Evolutionary conservation across 2,113 vertebrate species (phyloP).

Genomic region (Turdus rufiventris): DNA sequence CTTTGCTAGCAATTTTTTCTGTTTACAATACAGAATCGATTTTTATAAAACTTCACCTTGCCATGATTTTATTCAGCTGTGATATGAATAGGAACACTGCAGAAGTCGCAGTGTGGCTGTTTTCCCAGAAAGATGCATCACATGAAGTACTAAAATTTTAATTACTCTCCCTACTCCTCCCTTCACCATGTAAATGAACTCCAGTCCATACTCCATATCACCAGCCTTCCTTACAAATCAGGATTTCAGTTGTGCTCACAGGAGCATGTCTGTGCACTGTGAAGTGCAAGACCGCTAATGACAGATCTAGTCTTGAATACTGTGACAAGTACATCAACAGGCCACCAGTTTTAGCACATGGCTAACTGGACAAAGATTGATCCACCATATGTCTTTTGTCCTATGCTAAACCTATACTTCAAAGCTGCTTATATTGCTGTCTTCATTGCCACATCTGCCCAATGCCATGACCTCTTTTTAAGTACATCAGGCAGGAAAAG

Average conservation of each 20-base stretch:
- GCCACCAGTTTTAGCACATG: background rate
- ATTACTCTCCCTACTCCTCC: background rate
- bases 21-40: background rate
- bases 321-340: background rate
- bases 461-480: background rate
- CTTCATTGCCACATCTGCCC: background rate
- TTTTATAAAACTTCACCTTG: background rate
- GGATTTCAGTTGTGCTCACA: background rate
- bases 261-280: background rate
- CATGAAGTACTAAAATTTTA: background rate
- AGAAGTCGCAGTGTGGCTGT: background rate
- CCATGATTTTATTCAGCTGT: background rate
- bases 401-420: background rate
- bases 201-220: background rate
- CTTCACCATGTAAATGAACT: background rate
- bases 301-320: background rate
- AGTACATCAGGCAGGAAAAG: background rate
- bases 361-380: background rate
- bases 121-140: background rate
- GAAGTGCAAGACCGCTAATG: background rate
- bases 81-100: background rate
- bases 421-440: background rate
- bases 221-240: background rate
- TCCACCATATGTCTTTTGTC: background rate
- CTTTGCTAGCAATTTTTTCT: background rate